Evolutionary conservation across 2,797 vertebrate genomes (phyloP).

Genomic region (Pyrocephalus nanus): DNA sequence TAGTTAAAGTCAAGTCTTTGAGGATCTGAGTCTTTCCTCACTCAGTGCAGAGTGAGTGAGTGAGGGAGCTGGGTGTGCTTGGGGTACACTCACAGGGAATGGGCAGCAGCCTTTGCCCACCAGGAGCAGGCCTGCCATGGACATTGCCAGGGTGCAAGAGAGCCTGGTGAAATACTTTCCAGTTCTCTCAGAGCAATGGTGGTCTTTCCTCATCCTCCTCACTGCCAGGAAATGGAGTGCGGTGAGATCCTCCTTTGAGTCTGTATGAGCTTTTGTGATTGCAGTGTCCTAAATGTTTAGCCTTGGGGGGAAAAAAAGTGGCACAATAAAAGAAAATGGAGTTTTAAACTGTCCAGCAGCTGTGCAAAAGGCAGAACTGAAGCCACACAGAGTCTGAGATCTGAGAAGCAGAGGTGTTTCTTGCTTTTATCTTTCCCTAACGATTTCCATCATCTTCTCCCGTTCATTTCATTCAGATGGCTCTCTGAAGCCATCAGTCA

Average conservation of each 20-base stretch:
- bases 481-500: neutral
- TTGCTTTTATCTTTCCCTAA: neutral
- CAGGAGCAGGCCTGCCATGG: neutral
- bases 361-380: neutral
- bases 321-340: neutral
- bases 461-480: rapidly evolving
- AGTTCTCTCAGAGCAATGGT: neutral
- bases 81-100: rapidly evolving
- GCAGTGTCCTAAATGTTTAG: neutral
- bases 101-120: neutral
- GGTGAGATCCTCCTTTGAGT: neutral
- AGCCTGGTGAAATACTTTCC: too few relatives aligned
- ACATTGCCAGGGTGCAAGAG: rapidly evolving
- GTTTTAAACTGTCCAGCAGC: neutral
- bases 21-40: rapidly evolving
- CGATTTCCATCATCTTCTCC: neutral
- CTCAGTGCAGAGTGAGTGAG: rapidly evolving
- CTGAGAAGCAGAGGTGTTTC: neutral
- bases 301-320: neutral
- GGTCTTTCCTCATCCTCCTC: neutral
- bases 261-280: neutral
- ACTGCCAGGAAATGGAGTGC: neutral
- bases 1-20: neutral
- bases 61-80: neutral
- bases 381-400: neutral